Conservation (phyloP, 1,140 invertebrate genomes). For the Bombus consobrinus region DNA sequence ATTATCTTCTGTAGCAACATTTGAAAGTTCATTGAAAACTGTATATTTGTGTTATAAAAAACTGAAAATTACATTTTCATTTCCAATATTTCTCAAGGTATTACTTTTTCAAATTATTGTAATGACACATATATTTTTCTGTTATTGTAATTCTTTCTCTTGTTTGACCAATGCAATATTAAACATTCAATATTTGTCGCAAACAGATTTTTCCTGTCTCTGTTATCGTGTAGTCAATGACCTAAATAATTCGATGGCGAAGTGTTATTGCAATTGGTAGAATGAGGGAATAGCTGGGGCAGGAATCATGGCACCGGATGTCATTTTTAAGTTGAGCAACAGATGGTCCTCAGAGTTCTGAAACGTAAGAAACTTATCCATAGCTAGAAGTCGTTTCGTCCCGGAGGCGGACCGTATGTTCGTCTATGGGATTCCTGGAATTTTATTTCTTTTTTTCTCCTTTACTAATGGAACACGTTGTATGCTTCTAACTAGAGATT, state of each 20-base stretch:
- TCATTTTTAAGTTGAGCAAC: slow-evolving; percentile 46
- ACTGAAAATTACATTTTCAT: neutral
- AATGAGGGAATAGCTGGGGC: neutral
- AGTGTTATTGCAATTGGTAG: slow-evolving; percentile 1
- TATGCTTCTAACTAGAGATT: neutral
- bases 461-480: neutral
- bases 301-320: slow-evolving; percentile 48
- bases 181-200: neutral
- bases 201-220: neutral
- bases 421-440: slow-evolving; percentile 15
- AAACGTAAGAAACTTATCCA: slow-evolving; percentile 31
- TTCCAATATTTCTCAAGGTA: neutral
- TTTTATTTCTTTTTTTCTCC: slow-evolving; percentile 1
- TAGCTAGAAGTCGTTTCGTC: slow-evolving; percentile 49
- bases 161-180: neutral
- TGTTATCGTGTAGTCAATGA: neutral
- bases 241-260: slow-evolving; percentile 12
- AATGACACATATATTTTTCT: neutral
- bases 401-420: slow-evolving; percentile 63
- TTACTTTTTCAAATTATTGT: neutral
- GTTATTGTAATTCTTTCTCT: neutral
- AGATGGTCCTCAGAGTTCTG: slow-evolving; percentile 53
- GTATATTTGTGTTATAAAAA: too few species aligned
- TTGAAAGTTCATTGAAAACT: neutral
- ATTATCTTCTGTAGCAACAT: neutral